Evolutionary conservation across 2,888 invertebrate species (phyloP).

Genomic region (Pecten maximus): DNA sequence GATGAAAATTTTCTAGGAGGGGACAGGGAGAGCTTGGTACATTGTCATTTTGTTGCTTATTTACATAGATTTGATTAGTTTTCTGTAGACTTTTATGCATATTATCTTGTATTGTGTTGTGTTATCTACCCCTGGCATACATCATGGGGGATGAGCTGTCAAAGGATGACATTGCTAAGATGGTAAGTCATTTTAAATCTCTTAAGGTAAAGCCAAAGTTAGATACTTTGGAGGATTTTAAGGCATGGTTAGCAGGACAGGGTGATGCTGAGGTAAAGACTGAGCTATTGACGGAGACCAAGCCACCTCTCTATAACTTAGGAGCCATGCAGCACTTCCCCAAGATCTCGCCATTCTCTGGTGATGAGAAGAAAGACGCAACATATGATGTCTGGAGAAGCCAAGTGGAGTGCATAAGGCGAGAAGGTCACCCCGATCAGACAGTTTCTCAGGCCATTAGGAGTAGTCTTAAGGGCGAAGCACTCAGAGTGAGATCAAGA

Average conservation of each 20-base stretch:
- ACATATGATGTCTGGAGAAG: slow-evolving; percentile 47
- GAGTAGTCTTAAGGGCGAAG: slow-evolving; percentile 46
- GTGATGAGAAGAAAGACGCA: slow-evolving; percentile 40
- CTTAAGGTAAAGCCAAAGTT: background rate
- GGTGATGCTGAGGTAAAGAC: background rate
- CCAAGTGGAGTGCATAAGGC: slow-evolving; percentile 41
- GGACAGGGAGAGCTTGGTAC: too few relatives aligned
- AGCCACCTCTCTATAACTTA: background rate
- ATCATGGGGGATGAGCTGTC: too few relatives aligned
- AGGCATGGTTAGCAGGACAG: background rate
- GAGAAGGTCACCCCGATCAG: slow-evolving; percentile 30
- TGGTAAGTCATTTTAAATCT: background rate
- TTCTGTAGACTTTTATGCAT: too few relatives aligned
- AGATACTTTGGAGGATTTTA: background rate
- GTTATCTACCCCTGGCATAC: too few relatives aligned
- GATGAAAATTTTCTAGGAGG: too few relatives aligned
- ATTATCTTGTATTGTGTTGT: too few relatives aligned
- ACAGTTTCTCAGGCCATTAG: slow-evolving; percentile 28
- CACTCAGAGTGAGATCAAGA: slow-evolving; percentile 40
- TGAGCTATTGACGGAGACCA: background rate
- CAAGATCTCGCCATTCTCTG: background rate
- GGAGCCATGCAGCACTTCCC: background rate
- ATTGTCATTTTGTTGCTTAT: too few relatives aligned
- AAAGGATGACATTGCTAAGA: background rate
- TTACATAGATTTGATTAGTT: too few relatives aligned